Evolutionary conservation across 2,113 vertebrate genomes (phyloP), one percentile per base, ranked within the genome.

Genomic region (Helogale parvula): DNA sequence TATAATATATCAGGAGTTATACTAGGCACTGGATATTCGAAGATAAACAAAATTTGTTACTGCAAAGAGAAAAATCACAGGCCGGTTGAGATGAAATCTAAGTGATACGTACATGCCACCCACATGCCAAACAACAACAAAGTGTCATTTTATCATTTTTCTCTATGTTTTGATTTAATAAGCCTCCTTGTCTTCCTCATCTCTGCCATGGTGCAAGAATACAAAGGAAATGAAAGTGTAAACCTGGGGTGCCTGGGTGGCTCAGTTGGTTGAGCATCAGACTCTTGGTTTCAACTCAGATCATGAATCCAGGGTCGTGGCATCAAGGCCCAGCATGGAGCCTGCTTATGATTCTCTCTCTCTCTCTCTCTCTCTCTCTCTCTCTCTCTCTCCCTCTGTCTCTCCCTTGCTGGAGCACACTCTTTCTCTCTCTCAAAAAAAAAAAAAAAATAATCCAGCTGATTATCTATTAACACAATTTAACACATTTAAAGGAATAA

Each of bases 401-500:
- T 19, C 8, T 60, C 57, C 57, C 21, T 21, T 60, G 57, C 57
- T 23, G 19, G 19, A 23, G 21, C 57, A 60, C 21, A 9, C 57
- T 60, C 57, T 60, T 9, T 23, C 54, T 57, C 54, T 57, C 54
- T 57, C 54, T 57, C 19, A 7, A 21, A 60, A 60, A 60, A 60
- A 60, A 23, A 60, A 60, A 60, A 60, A 60, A 60, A 60, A 60
- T 23, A 60, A 60, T 60, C 57, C 57, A 69, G 38, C 9, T 57
- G 8, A 63, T 80, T 81, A 50, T 92, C 38, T 63, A 13, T 60
- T 76, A 33, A 63, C 12, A 95, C 54, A 92, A 33, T 77, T 97
- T 94, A 88, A 92, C 79, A 98, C 72, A 98, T 97, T 98, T 98
- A 97, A 98, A 98, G 95, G n/a, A 93, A 96, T 97, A 97, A 97